Base-by-base conservation (phyloP, 2,797 vertebrate species). In the Pangasius larnaudii region DNA sequence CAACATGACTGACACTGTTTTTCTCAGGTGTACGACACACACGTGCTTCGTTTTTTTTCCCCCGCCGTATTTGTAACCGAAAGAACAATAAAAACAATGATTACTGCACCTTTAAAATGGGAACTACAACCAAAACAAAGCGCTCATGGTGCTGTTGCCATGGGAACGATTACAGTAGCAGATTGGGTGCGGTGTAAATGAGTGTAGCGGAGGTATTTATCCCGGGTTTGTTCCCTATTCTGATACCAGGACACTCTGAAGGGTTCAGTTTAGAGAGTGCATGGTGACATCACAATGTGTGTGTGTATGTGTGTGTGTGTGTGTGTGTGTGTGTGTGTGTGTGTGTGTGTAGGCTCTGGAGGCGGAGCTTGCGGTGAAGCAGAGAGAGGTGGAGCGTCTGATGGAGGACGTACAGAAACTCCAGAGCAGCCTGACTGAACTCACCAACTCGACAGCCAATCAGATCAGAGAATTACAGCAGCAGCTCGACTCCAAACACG, bases 401-500 rank as follows among this genome's bases (percentile, higher is more conserved):
- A 96, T 96, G 0, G 97, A 97, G 83, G 97, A 98, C 5, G 96
- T 97, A 58, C 97, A 97, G 95, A 93, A 96, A 84, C 97, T 98
- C 88, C 97, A 97, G 94, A 96, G 95, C 94, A 97, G 95, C 94
- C 96, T 98, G 91, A 96, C 95, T 90, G 97, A 96, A 92, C 96
- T 97, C 83, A 95, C 95, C 0, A 96, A 97, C 92, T 97, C 95
- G 90, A 97, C 97, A 0, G 95, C 96, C 95, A 96, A 95, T 92
- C 97, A 97, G 90, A 97, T 97, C 93, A 95, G 95, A 36, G 97
- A 97, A 93, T 96, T 98, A 49, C 97, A 97, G 94, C 97, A 97
- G 93, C 97, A 98, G 94, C 96, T 98, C 91, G 96, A 94, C 0
- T 94, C 94, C 94, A 97, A 97, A 95, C 96, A 97, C 94, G 95